Evolutionary conservation across 2,888 invertebrate genomes (phyloP), one percentile per base, ranked within the genome.

Genomic region (Eupithecia vulgata): DNA sequence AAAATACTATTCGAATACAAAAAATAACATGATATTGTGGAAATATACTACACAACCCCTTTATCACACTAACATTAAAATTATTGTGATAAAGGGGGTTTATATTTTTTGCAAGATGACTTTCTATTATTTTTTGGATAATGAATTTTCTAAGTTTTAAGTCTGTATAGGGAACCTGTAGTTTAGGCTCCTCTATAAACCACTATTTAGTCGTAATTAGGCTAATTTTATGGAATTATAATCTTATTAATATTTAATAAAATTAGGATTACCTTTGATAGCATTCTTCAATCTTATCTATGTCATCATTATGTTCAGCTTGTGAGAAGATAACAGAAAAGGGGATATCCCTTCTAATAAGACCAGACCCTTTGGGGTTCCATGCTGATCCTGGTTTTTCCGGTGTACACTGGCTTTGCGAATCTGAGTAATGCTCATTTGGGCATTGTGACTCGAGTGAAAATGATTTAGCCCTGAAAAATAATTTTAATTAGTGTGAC

Each of bases 371-470:
- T 79, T 91, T 88, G 17, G 95, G 95, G 93, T 99, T 99, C 99
- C 99, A 99, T 0, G 95, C 94, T 97, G 97, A 97, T 0, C 95
- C 93, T 10, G 90, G 85, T 52, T 85, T 81, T 13, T 91, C 87
- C 73, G 95, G 91, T 62, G 95, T 95, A 68, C 94, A 93, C 75
- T 90, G 89, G 73, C 93, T 94, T 34, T 90, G 93, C 21, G 87
- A 85, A 17, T 83, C 88, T 67, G 91, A 84, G 74, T 96, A 97
- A 82, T 95, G 95, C 84, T 96, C 95, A 91, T 98, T 98, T 0
- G 99, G 99, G 88, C 99, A 99, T 48, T 94, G 95, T 68, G 96
- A 95, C 79, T 98, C 98, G 70, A 96, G 95, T 40, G 95, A 89
- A 76, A 93, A 93, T 68, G 75, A 84, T 82, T 77, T 82, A n/a